Evolutionary conservation across 2,888 invertebrate species (phyloP).

Genomic region (Meta bourneti): DNA sequence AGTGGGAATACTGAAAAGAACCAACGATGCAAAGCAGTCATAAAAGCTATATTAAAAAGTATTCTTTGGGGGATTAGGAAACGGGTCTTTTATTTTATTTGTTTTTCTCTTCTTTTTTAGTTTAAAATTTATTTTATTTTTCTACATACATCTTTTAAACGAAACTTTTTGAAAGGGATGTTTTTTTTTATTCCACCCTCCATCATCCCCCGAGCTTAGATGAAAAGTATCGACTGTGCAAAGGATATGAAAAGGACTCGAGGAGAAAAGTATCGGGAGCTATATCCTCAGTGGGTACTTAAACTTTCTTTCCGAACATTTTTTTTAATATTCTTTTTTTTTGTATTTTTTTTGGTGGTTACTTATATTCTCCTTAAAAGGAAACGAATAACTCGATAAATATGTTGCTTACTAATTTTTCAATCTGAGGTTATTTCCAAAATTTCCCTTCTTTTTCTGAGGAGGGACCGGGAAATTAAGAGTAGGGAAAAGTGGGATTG

Average conservation of each 20-base stretch:
- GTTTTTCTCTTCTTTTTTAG: conserved; percentile 15
- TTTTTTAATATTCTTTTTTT: conserved; percentile 9
- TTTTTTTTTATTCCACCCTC: conserved; percentile 4
- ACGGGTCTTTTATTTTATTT: conserved; percentile 8
- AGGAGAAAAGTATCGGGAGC: conserved; percentile 25
- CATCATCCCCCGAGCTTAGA: neutral
- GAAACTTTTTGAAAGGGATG: conserved; percentile 48
- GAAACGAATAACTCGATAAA: conserved; percentile 41
- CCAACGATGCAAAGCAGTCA: conserved; percentile 63
- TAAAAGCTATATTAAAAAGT: conserved; percentile 76
- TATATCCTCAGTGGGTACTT: conserved; percentile 54
- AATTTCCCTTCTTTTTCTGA: conserved; percentile 36
- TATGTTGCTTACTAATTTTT: conserved; percentile 55
- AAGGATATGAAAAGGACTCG: conserved; percentile 50
- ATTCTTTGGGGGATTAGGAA: conserved; percentile 69
- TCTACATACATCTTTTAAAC: conserved; percentile 57
- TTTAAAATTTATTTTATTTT: conserved; percentile 61
- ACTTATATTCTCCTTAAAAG: conserved; percentile 44
- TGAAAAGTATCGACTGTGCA: conserved; percentile 26
- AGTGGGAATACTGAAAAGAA: conserved; percentile 26
- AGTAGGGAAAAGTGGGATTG: neutral
- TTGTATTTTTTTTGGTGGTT: conserved; percentile 3
- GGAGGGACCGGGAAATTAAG: neutral
- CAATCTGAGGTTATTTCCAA: neutral
- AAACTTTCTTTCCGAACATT: conserved; percentile 42